Evolutionary conservation across 2,888 invertebrate species (phyloP).

Genomic region (Laspeyria flexula): DNA sequence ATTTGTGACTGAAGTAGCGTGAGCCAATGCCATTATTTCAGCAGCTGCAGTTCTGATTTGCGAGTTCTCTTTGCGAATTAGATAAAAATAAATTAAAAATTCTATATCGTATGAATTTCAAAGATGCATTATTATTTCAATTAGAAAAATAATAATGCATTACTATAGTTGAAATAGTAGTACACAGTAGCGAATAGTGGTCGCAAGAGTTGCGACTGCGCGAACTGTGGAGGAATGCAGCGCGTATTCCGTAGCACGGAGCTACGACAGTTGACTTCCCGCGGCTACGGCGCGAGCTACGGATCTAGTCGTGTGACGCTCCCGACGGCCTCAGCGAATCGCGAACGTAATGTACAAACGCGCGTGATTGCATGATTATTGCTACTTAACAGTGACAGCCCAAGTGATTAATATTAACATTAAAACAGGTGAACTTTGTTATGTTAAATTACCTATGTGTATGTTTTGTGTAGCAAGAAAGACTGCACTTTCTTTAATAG

Average conservation of each 20-base stretch:
- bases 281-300: slow-evolving; percentile 56
- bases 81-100: too few relatives aligned
- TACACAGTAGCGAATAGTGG: slow-evolving; percentile 17
- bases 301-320: slow-evolving; percentile 25
- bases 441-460: slow-evolving; percentile 48
- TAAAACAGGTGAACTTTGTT: slow-evolving; percentile 74
- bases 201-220: slow-evolving; percentile 73
- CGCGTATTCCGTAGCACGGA: slow-evolving; percentile 51
- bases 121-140: too few relatives aligned
- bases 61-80: too few relatives aligned
- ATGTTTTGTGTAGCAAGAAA: slow-evolving; percentile 52
- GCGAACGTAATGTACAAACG: slow-evolving; percentile 66
- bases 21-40: too few relatives aligned
- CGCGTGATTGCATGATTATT: slow-evolving; percentile 72
- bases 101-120: too few relatives aligned
- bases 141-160: slow-evolving; percentile 7
- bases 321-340: slow-evolving; percentile 38
- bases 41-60: too few relatives aligned
- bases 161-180: slow-evolving; percentile 20
- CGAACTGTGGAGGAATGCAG: slow-evolving; percentile 61
- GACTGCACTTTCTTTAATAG: slow-evolving; percentile 62
- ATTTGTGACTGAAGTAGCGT: too few relatives aligned
- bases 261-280: slow-evolving; percentile 65
- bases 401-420: slow-evolving; percentile 76
- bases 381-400: slow-evolving; percentile 70